Evolutionary conservation across 1,140 invertebrate species (phyloP), one percentile per base, ranked within the genome.

Genomic region (Oreohelix idahoensis): DNA sequence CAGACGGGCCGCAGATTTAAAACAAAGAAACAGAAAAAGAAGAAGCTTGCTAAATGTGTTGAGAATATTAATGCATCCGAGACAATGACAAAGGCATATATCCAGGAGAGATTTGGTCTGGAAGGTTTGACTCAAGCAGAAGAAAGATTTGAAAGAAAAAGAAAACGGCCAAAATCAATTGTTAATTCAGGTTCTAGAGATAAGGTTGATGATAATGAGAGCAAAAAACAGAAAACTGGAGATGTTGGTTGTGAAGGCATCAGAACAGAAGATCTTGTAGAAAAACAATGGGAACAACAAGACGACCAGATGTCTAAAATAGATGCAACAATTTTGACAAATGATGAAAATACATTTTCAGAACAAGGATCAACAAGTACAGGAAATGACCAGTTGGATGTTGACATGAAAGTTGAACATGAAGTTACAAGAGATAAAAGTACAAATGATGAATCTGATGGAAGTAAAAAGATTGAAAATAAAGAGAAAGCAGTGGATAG

Each of bases 1-100:
- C 83, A 86, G 70, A 85, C 88, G 11, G 86, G 88, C 29, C 53
- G 89, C 17, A 81, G 86, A 35, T 82, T 88, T 76, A 88, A 87
- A 66, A 88, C 88, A 58, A 87, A 87, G 69, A 84, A 86, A 58
- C 77, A 83, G 63, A 86, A 84, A 71, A 32, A 78, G 53, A 84
- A 75, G 42, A 71, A 78, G 39, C 71, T 53, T 23, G 32, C 69
- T n/a, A 83, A 82, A 83, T 84, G 78, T 63, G 79, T 69, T 23
- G 81, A 82, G 51, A 88, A 88, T 81, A 76, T 85, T 13, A 83
- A 77, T 58, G 86, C 83, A 26, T 83, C 84, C 32, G 81, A 87
- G 32, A 78, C 70, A 36, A 74, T 88, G 84, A 81, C 87, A 0
- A 86, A 86, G 53, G 70, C 84, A 0, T 88, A 81, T 26, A 74